These are phyloP conservation scores for Xyrauchen texanus DNA, from an alignment of 2,113 vertebrate genomes.

Conservation along the genomic window DNA sequence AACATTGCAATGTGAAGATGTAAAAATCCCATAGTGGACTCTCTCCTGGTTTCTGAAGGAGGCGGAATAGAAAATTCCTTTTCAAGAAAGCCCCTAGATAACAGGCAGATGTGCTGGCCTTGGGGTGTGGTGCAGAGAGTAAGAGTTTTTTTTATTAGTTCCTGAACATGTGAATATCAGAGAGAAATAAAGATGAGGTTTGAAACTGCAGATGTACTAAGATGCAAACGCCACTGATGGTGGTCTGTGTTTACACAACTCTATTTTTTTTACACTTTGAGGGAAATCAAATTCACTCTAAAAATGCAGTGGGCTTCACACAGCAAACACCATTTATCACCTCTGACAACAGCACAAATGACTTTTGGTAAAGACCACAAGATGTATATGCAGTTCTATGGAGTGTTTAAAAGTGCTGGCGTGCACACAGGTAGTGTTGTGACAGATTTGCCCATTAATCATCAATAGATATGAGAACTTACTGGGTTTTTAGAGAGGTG, in stretches of 20 bases:
- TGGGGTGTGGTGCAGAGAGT: background rate
- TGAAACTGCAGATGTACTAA: slow-evolving; percentile 11
- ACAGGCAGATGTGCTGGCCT: slow-evolving; percentile 41
- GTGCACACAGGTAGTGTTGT: slow-evolving; percentile 9
- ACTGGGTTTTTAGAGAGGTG: slow-evolving; percentile 30
- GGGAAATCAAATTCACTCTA: slow-evolving; percentile 63
- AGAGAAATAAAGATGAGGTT: slow-evolving; percentile 56
- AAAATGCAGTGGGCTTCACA: slow-evolving; percentile 62
- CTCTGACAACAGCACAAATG: slow-evolving; percentile 69
- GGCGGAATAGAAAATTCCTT: slow-evolving; percentile 49
- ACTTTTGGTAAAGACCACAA: slow-evolving; percentile 70
- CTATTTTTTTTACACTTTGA: slow-evolving; percentile 41
- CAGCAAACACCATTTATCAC: slow-evolving; percentile 68
- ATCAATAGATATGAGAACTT: slow-evolving; percentile 25
- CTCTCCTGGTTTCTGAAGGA: slow-evolving; percentile 32
- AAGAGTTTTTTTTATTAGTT: slow-evolving; percentile 32
- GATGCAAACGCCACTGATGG: slow-evolving; percentile 57
- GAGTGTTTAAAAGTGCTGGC: slow-evolving; percentile 38
- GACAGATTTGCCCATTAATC: slow-evolving; percentile 39
- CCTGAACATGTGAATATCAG: slow-evolving; percentile 41
- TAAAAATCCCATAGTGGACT: background rate
- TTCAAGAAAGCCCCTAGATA: slow-evolving; percentile 42
- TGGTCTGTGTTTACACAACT: slow-evolving; percentile 53
- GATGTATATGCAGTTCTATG: slow-evolving; percentile 60
- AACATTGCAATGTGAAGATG: background rate